Evolutionary conservation across 35 echinoderm and acorn worm species (phyloP), one percentile per base, ranked within the genome.

Genomic region (Diadema setosum): DNA sequence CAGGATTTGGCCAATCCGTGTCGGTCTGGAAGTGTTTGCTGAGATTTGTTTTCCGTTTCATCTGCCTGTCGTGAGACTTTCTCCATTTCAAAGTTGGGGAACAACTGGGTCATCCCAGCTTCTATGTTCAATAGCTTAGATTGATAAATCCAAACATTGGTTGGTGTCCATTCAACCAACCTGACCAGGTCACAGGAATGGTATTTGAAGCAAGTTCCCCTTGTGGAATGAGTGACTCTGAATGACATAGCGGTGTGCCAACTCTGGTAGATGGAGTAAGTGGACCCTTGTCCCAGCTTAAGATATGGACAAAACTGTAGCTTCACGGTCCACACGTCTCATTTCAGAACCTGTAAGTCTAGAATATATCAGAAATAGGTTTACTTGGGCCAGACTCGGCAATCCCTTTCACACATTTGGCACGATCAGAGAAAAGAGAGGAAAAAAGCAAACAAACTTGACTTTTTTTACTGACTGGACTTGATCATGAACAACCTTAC

Each of bases 61-160:
- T 12, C 15, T 27, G 61, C 15, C 49, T 67, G 8, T 27, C 37
- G 27, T 67, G 12, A 67, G 27, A 67, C 29, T 67, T 29, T 78
- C 3, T 36, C 44, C 73, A 11, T n/a, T 78, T 78, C 37, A 78
- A 32, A 78, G 73, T 78, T 78, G 73, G 73, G 73, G 73, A 78
- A 78, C 73, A 36, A 44, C 1, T 20, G 73, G 5, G 73, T 78
- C 73, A 78, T 78, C 73, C 73, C 73, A 44, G 37, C 73, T 41
- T 43, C 14, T n/a, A 42, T 12, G 2, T 37, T 30, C 17, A 32
- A 73, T 25, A 25, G 30, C 39, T 73, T 30, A 2, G 27, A 37
- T 7, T 36, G 25, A n/a, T 23, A 44, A 16, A 44, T n/a, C 33
- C 9, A 0, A 78, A 42, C 17, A 16, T 11, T n/a, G 48, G 9